A percentile compares a stretch with the other conserved stretches of the same genome.
Conservation (phyloP, 2,113 vertebrate species). For the Ifrita kowaldi region DNA sequence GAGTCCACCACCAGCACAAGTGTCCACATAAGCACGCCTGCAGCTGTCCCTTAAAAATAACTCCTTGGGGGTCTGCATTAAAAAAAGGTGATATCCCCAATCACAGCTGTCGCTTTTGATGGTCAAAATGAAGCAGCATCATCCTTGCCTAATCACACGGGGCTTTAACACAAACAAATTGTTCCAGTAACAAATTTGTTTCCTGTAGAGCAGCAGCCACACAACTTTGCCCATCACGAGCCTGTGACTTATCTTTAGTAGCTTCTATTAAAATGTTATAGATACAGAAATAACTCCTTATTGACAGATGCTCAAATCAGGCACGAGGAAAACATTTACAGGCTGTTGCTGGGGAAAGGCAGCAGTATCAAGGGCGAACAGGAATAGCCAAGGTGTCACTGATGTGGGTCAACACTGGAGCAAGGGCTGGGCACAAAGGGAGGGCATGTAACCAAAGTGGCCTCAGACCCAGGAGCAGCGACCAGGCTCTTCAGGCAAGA, state of each 20-base stretch:
- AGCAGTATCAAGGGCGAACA: neutral
- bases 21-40: accelerated
- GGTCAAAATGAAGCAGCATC: neutral
- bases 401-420: neutral
- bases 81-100: neutral
- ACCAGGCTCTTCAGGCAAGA: neutral
- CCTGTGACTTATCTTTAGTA: neutral
- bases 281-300: neutral
- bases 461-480: neutral
- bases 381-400: neutral
- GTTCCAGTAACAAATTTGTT: neutral
- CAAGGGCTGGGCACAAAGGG: neutral
- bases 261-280: neutral
- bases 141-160: neutral
- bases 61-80: neutral
- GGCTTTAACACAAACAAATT: neutral
- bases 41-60: neutral
- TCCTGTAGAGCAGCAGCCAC: neutral
- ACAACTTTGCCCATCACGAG: accelerated
- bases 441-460: accelerated
- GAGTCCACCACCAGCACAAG: neutral
- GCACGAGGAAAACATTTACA: neutral
- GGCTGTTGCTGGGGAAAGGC: neutral
- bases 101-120: neutral
- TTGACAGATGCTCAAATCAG: neutral